phyloP scores from a whole-genome alignment of 2,797 vertebrate species.

The Melanotaenia nigrans region DNA sequence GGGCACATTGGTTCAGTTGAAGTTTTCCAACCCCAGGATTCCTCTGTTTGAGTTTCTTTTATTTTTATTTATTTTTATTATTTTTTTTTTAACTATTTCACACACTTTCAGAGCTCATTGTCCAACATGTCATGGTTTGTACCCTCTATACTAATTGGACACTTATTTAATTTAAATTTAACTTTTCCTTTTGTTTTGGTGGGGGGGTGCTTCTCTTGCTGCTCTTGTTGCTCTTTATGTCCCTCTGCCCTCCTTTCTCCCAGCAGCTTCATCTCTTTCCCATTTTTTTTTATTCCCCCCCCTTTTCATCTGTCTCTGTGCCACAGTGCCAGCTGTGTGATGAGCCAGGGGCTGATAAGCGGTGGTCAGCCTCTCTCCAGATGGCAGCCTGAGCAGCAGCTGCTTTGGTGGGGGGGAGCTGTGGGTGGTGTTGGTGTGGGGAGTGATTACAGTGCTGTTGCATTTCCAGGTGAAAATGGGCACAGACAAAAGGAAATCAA shows the following conservation, averaged over 20 bases:
- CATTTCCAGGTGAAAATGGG: slow-evolving; percentile 76
- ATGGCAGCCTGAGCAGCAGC: slow-evolving; percentile 81
- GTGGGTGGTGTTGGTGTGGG: slow-evolving; percentile 40
- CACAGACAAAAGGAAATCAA: slow-evolving; percentile 73
- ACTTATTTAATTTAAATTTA: slow-evolving; percentile 13
- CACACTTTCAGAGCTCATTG: slow-evolving; percentile 31
- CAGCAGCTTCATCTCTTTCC: slow-evolving; percentile 37
- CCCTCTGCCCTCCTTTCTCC: slow-evolving; percentile 21
- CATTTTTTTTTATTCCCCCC: slow-evolving; percentile 29
- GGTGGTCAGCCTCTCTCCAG: slow-evolving; percentile 81
- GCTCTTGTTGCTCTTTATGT: slow-evolving; percentile 20
- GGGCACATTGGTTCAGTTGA: slow-evolving; percentile 44
- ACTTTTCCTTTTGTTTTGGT: background rate
- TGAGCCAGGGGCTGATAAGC: slow-evolving; percentile 81
- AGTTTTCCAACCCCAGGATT: slow-evolving; percentile 24
- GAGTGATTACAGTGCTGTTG: slow-evolving; percentile 77
- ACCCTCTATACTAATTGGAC: slow-evolving; percentile 36
- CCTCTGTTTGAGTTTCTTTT: slow-evolving; percentile 22
- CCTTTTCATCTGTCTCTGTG: slow-evolving; percentile 35
- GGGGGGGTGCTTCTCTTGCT: background rate
- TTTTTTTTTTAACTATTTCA: background rate
- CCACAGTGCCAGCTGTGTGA: slow-evolving; percentile 76
- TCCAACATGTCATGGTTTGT: slow-evolving; percentile 19
- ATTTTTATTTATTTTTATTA: slow-evolving; percentile 27
- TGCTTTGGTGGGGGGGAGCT: slow-evolving; percentile 63